Base-by-base conservation (phyloP, 2,888 invertebrate genomes). In the Leptodirus hochenwartii region DNA sequence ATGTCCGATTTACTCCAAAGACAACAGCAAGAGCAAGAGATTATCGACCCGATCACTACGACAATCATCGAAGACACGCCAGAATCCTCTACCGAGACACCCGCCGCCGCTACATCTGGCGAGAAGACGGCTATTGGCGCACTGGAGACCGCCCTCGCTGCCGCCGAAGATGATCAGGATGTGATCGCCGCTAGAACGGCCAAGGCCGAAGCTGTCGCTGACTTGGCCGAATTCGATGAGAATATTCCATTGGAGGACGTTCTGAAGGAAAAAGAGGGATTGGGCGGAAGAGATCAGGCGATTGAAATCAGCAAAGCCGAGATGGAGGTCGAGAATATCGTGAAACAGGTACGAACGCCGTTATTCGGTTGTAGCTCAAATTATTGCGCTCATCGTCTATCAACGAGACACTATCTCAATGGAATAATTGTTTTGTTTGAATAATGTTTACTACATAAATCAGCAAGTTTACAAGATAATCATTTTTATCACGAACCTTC, bases 211-310 rank as follows among this genome's bases (percentile, higher is more conserved):
- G 82, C 75, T 22, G 76, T 77, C 37, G 80, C 80, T 9, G 87
- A 88, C 54, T 64, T 91, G 39, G 90, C 85, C 1, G 93, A 93
- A 59, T 93, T 93, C 59, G 93, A 93, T 59, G 93, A 95, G 59
- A 80, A 73, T 45, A 81, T 88, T 58, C 90, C 91, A 25, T 64
- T 87, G 40, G 81, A 81, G 33, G 81, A 80, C 32, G 65, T 64
- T 36, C 59, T 60, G 2, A 51, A 47, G 14, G 61, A 61, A 20
- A 61, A 59, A 12, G n/a, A n/a, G n/a, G n/a, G n/a, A n/a, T n/a
- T n/a, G n/a, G n/a, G n/a, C n/a, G n/a, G n/a, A n/a, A n/a, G n/a
- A n/a, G 45, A 47, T 27, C 41, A 44, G 8, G 53, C 52, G 29
- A 55, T 60, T 2, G 74, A 73, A 47, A 54, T 76, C 38, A 76